Conservation (phyloP, 2,888 invertebrate genomes). For the Pseudanteris insignis region DNA sequence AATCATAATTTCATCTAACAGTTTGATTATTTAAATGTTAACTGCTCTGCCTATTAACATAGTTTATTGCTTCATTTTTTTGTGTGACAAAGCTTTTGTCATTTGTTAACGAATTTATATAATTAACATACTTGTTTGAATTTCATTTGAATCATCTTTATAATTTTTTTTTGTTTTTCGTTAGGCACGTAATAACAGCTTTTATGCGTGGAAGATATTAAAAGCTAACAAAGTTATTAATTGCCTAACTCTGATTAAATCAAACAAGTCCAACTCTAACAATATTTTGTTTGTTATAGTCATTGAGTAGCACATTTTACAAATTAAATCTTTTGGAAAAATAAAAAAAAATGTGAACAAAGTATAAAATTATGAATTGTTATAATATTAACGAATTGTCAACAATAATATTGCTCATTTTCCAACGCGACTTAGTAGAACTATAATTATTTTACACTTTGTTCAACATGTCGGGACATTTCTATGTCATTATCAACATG, state of each 20-base stretch:
- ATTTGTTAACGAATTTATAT: no score
- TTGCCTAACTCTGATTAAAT: neutral
- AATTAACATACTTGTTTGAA: no score
- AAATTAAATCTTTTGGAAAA: conserved; percentile 3
- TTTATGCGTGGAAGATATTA: no score
- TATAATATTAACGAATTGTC: no score
- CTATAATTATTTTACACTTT: conserved; percentile 49
- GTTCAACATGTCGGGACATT: conserved; percentile 44
- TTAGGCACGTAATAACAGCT: conserved; percentile 2
- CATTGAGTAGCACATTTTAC: conserved; percentile 14
- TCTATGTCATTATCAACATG: conserved; percentile 45
- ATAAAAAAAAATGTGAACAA: conserved; percentile 46
- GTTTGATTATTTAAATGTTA: no score
- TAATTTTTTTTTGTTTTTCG: conserved; percentile 1
- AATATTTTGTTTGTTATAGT: neutral
- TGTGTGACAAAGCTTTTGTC: neutral
- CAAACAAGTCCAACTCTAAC: neutral
- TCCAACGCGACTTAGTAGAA: no score
- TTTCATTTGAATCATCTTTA: neutral
- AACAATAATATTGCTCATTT: no score
- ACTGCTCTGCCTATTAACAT: neutral
- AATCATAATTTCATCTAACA: no score
- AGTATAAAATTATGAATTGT: conserved; percentile 30
- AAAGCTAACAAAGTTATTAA: conserved; percentile 3
- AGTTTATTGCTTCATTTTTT: no score